A percentile compares a stretch with the other conserved stretches of the same genome.
phyloP scores from a whole-genome alignment of 2,888 invertebrate species.

The Geotrupes spiniger region DNA sequence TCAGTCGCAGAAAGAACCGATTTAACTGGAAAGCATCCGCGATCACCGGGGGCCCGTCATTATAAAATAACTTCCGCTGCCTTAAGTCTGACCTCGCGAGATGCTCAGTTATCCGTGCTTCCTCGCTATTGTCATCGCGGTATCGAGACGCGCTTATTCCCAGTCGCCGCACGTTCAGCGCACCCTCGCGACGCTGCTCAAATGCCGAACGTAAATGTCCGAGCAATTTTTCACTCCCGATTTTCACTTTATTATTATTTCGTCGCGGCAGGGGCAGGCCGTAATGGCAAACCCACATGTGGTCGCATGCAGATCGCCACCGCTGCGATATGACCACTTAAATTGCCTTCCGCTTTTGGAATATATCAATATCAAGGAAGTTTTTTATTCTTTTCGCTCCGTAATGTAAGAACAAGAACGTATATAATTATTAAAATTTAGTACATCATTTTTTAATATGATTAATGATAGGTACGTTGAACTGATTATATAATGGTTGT shows the following conservation, averaged over 20 bases:
- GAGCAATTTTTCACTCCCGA: slow-evolving; percentile 51
- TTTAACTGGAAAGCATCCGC: slow-evolving; percentile 30
- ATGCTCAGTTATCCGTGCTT: slow-evolving; percentile 48
- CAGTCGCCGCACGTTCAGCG: slow-evolving; percentile 42
- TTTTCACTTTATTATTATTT: slow-evolving; percentile 51
- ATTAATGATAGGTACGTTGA: no score
- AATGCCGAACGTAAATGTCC: slow-evolving; percentile 49
- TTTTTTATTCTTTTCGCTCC: no score
- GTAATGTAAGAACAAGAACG: no score
- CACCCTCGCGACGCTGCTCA: slow-evolving; percentile 40
- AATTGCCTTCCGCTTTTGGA: slow-evolving; percentile 33
- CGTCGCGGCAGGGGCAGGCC: slow-evolving; percentile 38
- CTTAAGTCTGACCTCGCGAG: slow-evolving; percentile 44
- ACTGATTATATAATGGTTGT: no score
- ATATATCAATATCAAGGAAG: slow-evolving; percentile 13
- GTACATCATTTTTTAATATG: no score
- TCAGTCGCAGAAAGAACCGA: slow-evolving; percentile 38
- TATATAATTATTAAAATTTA: no score
- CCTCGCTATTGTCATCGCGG: slow-evolving; percentile 39
- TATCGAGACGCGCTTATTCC: slow-evolving; percentile 10
- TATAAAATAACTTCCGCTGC: slow-evolving; percentile 44
- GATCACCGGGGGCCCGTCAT: slow-evolving; percentile 42
- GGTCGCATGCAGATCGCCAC: slow-evolving; percentile 47
- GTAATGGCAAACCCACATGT: slow-evolving; percentile 49
- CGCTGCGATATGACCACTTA: slow-evolving; percentile 39